Percentiles rank a stretch among this genome's conserved stretches.
Evolutionary conservation across 2,888 invertebrate species (phyloP).

Genomic region (Saturnia pavonia): DNA sequence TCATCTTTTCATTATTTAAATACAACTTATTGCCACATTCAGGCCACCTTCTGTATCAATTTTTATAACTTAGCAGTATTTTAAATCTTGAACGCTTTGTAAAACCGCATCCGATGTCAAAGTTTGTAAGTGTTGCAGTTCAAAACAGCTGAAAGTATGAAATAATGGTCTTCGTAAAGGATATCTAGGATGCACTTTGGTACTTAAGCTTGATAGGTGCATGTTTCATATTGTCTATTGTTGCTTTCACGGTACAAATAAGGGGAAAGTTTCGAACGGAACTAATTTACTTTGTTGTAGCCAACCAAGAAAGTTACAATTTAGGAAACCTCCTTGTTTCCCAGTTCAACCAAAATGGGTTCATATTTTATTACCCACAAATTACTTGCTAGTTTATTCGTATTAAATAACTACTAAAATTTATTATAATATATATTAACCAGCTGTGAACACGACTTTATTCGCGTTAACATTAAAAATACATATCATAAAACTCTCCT

Average conservation of each 20-base stretch:
- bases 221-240: slow-evolving; percentile 28
- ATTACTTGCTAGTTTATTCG: background rate
- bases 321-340: slow-evolving; percentile 9
- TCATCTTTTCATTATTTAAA: too few relatives aligned
- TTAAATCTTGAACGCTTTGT: slow-evolving; percentile 44
- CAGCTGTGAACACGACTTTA: too few relatives aligned
- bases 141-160: slow-evolving; percentile 50
- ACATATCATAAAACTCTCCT: too few relatives aligned
- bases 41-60: slow-evolving; percentile 33
- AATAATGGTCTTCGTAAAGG: slow-evolving; percentile 43
- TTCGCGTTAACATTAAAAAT: too few relatives aligned
- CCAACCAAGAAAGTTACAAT: slow-evolving; percentile 13
- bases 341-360: background rate
- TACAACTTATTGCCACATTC: too few relatives aligned
- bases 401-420: background rate
- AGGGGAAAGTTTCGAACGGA: slow-evolving; percentile 26
- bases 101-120: slow-evolving; percentile 37
- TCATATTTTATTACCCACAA: background rate
- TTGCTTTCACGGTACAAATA: slow-evolving; percentile 30
- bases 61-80: slow-evolving; percentile 38
- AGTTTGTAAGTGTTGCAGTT: slow-evolving; percentile 51
- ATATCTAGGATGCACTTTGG: slow-evolving; percentile 37
- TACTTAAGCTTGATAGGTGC: slow-evolving; percentile 31
- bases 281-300: slow-evolving; percentile 12
- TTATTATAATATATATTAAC: too few relatives aligned